Conservation (phyloP, 2,797 vertebrate genomes). For the Dipus sagitta region DNA sequence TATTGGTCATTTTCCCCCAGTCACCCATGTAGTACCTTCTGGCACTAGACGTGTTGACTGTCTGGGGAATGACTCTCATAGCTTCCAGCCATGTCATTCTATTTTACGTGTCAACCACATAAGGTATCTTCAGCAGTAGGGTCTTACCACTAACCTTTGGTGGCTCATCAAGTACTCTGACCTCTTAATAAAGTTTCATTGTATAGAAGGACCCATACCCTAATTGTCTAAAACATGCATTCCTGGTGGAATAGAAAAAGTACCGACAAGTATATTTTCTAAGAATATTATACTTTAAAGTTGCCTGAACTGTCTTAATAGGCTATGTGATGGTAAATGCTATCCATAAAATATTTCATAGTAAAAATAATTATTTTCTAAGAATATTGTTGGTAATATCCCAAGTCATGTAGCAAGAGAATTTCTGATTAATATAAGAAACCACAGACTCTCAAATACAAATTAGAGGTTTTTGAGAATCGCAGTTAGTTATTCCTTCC, state of each 20-base stretch:
- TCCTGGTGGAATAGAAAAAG: background rate
- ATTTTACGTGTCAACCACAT: too few species aligned
- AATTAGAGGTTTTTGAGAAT: background rate
- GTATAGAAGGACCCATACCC: background rate
- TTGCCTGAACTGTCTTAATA: background rate
- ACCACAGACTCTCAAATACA: background rate
- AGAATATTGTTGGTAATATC: background rate
- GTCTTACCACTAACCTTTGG: too few species aligned
- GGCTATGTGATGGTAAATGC: background rate
- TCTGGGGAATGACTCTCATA: too few species aligned
- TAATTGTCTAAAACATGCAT: background rate
- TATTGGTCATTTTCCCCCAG: too few species aligned
- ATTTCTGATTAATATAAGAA: background rate
- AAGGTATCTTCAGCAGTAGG: too few species aligned
- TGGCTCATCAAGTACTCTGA: too few species aligned
- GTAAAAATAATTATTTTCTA: slow-evolving; percentile 6
- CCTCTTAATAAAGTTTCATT: slow-evolving; percentile 21
- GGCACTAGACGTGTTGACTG: too few species aligned
- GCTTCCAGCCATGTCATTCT: too few species aligned
- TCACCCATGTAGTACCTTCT: too few species aligned
- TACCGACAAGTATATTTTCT: background rate
- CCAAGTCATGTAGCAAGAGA: background rate
- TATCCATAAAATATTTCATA: background rate
- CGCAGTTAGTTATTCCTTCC: background rate
- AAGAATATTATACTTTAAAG: slow-evolving; percentile 32